Evolutionary conservation across 2,888 invertebrate species (phyloP).

Genomic region (Mellilla xanthometata): DNA sequence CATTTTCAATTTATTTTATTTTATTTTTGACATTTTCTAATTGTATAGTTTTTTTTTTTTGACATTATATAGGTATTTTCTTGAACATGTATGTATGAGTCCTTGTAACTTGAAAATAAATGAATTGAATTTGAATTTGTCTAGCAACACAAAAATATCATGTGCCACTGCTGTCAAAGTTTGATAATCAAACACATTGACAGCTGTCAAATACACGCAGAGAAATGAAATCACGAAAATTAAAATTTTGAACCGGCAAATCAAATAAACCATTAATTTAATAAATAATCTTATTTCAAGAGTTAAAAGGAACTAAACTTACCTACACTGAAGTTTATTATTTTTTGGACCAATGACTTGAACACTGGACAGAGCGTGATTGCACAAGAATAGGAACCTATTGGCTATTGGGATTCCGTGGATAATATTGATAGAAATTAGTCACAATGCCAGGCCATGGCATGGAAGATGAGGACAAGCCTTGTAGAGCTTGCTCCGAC

Average conservation of each 20-base stretch:
- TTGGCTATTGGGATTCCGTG: too few relatives aligned
- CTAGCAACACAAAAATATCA: too few relatives aligned
- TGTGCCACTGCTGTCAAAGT: too few relatives aligned
- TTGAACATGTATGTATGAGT: too few relatives aligned
- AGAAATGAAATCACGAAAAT: background rate
- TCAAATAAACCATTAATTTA: background rate
- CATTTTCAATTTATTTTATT: too few relatives aligned
- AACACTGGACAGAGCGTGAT: slow-evolving; percentile 24
- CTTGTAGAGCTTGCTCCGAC: slow-evolving; percentile 88
- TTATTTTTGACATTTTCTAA: too few relatives aligned
- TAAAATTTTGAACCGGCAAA: slow-evolving; percentile 4
- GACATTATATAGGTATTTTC: too few relatives aligned
- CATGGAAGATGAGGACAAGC: slow-evolving; percentile 73
- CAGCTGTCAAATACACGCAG: too few relatives aligned
- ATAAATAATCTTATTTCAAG: background rate
- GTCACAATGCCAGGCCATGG: slow-evolving; percentile 58
- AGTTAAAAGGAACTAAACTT: background rate
- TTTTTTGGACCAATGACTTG: background rate
- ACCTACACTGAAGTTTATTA: background rate
- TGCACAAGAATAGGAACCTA: slow-evolving; percentile 43
- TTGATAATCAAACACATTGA: too few relatives aligned
- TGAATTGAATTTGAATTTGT: too few relatives aligned
- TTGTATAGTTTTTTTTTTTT: too few relatives aligned
- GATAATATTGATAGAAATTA: slow-evolving; percentile 30
- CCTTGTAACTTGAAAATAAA: too few relatives aligned